Base-by-base conservation (phyloP, 2,888 invertebrate species). In the Sarcophaga carnaria region DNA sequence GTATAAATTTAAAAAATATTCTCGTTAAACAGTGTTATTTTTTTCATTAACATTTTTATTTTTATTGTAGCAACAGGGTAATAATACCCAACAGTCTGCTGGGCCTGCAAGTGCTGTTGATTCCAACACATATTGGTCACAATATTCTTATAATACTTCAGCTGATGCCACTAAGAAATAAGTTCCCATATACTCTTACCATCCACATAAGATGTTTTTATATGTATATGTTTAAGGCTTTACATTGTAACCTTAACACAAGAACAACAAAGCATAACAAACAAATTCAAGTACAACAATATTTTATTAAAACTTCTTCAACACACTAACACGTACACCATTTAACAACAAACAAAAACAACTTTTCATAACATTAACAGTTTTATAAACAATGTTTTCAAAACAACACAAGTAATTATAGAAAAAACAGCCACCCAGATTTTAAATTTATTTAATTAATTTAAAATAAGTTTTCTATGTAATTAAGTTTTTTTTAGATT, bases 91-190 rank as follows among this genome's bases (percentile, higher is more conserved):
- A 74, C 85, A 88, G 25, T 86, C 87, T 59, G 88, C 88, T 82
- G 89, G 89, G 74, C 89, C 88, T 79, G 83, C 88, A 81, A 88
- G 89, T 87, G 88, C 90, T 86, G 87, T 90, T 80, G 92, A 92
- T 88, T 88, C 90, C 80, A 92, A 92, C 88, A 92, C 92, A 89
- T 93, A 93, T 90, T 93, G 93, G 93, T 93, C 93, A 88, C 92
- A 93, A 90, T 93, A 93, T 92, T 92, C 93, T 89, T 93, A 93
- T 89, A 91, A 91, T 85, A 91, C 92, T 63, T 90, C 92, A 87
- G 90, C 90, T 89, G 91, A 90, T 88, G 67, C 81, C 69, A 59
- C 71, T n/a, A 87, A 87, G 75, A 87, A 87, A 70, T 87, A 87
- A 82, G 60, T 59, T 25, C n/a, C 4, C 37, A 66, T 62, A 37